These are phyloP conservation scores for Rotaria sp. DNA, from an alignment of 2,888 invertebrate species.

Conservation along the genomic window DNA sequence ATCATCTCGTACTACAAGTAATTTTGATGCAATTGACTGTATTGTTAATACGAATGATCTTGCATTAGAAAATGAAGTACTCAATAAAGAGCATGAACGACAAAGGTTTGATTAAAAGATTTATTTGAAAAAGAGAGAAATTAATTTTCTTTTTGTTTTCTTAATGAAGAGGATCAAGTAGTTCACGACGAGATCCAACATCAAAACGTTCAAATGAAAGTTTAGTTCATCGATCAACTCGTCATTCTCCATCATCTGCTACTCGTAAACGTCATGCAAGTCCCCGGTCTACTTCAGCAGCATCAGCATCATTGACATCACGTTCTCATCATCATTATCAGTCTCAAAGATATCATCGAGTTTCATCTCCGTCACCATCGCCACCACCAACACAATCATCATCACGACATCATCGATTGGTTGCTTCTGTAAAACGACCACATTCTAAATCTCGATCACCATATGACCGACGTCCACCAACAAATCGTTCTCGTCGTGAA, in stretches of 20 bases:
- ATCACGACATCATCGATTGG: neutral
- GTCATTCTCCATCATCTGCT: neutral
- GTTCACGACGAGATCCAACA: neutral
- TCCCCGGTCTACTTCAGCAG: neutral
- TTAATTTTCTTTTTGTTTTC: neutral
- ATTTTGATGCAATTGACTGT: neutral
- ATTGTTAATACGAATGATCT: neutral
- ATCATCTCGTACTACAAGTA: neutral
- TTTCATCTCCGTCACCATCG: neutral
- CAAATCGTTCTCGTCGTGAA: neutral
- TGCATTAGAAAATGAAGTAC: neutral
- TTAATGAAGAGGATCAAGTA: neutral
- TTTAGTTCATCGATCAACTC: neutral
- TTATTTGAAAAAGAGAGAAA: neutral
- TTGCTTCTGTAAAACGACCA: neutral
- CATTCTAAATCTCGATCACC: neutral
- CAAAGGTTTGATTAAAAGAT: neutral
- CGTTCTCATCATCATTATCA: neutral
- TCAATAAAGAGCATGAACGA: neutral
- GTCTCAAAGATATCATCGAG: neutral
- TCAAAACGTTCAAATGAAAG: neutral
- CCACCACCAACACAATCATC: neutral
- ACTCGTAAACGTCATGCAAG: neutral
- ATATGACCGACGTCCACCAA: neutral
- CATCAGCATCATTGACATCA: too few species aligned